Evolutionary conservation across 1,140 invertebrate species (phyloP).

Genomic region (Ectropis grisescens): DNA sequence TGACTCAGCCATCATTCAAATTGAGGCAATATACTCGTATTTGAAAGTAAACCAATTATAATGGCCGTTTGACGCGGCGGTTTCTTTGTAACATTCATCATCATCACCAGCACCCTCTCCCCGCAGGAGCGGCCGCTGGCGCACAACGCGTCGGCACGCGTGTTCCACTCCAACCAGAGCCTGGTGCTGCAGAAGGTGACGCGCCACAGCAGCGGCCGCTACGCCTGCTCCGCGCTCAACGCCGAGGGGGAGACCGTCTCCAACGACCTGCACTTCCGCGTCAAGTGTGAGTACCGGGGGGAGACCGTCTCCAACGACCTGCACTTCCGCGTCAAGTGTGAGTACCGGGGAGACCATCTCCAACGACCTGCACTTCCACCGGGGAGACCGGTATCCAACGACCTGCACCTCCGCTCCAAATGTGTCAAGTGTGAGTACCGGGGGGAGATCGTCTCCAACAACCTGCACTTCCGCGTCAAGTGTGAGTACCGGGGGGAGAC

Average conservation of each 20-base stretch:
- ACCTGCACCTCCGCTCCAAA: too few species aligned
- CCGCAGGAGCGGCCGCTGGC: slow-evolving; percentile 78
- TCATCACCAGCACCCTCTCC: too few species aligned
- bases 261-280: slow-evolving; percentile 81
- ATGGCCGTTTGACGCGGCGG: too few species aligned
- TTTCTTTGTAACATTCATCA: too few species aligned
- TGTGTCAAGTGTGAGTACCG: too few species aligned
- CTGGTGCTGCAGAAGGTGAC: slow-evolving; percentile 88
- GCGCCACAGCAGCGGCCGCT: slow-evolving; percentile 82
- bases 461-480: slow-evolving; percentile 85
- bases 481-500: slow-evolving; percentile 78
- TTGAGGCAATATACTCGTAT: too few species aligned
- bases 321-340: slow-evolving; percentile 78
- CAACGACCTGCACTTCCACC: slow-evolving; percentile 2
- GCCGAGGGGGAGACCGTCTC: slow-evolving; percentile 84
- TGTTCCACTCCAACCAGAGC: slow-evolving; percentile 87
- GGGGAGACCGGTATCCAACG: neutral
- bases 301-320: neutral
- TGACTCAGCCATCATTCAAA: too few species aligned
- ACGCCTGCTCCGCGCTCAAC: slow-evolving; percentile 86
- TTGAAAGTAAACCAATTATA: too few species aligned
- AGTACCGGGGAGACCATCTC: slow-evolving; percentile 63
- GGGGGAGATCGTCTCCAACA: slow-evolving; percentile 84
- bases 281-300: slow-evolving; percentile 84
- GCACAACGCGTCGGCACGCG: slow-evolving; percentile 83